Percentiles rank a stretch among this genome's conserved stretches.
Conservation (phyloP, 2,113 vertebrate genomes). For the Albula goreensis region DNA sequence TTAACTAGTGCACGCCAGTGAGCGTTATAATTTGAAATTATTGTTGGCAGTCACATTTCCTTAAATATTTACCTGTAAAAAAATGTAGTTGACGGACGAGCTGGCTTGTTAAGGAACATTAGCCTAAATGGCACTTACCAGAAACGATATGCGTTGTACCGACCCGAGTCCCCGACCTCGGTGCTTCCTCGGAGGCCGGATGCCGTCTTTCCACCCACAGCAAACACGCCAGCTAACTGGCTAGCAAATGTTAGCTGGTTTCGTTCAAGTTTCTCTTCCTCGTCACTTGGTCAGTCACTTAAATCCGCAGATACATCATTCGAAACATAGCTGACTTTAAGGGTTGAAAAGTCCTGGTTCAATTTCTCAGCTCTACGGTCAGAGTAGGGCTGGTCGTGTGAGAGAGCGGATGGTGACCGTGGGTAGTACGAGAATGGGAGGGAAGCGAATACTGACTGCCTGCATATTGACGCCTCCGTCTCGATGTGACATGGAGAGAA, state of each 20-base stretch:
- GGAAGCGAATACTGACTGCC: slow-evolving; percentile 5
- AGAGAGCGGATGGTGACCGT: slow-evolving; percentile 16
- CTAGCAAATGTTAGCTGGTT: neutral
- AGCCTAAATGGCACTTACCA: neutral
- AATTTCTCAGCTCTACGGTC: neutral
- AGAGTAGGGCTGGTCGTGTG: neutral
- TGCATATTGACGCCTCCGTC: slow-evolving; percentile 26
- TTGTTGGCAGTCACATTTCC: too few species aligned
- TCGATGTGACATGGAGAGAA: slow-evolving; percentile 9
- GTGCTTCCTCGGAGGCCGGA: slow-evolving; percentile 15
- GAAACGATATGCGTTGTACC: neutral
- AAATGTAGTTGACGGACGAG: neutral
- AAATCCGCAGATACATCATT: slow-evolving; percentile 1
- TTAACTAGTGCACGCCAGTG: neutral
- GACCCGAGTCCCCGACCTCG: slow-evolving; percentile 7
- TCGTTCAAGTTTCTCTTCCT: neutral
- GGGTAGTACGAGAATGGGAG: slow-evolving; percentile 4
- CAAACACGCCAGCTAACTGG: neutral
- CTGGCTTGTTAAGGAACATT: neutral
- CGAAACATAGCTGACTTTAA: neutral
- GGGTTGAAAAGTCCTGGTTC: neutral
- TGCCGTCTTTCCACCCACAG: slow-evolving; percentile 2
- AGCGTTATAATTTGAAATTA: neutral
- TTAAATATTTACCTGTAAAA: neutral
- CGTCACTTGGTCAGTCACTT: neutral